phyloP scores from a whole-genome alignment of 2,888 invertebrate genomes.

The Cosmorhoe ocellata region DNA sequence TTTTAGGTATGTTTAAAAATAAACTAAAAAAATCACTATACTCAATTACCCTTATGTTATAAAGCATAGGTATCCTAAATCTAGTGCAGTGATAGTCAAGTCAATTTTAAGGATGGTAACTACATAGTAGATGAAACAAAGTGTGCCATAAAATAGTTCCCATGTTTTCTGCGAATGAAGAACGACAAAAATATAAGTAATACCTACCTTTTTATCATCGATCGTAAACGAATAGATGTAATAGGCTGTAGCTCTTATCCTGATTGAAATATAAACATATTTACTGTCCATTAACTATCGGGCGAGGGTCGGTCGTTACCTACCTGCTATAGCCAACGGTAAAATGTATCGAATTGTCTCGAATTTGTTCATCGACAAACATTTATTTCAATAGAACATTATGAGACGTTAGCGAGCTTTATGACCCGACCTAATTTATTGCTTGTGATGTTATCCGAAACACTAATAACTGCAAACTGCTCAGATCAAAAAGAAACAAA shows the following conservation, averaged over 20 bases:
- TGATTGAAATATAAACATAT: constrained; percentile 20
- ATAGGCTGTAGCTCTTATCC: constrained; percentile 7
- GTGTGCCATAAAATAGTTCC: too few species aligned
- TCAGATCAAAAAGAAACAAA: not conserved
- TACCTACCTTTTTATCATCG: constrained; percentile 5
- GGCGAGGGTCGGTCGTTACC: constrained; percentile 1
- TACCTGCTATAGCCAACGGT: constrained; percentile 2
- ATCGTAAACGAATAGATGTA: constrained; percentile 6
- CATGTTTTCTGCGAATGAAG: not conserved
- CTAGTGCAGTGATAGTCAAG: too few species aligned
- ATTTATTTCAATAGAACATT: constrained; percentile 9
- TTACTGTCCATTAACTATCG: constrained; percentile 13
- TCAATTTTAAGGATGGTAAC: too few species aligned
- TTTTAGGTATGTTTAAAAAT: too few species aligned
- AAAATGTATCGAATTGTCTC: constrained; percentile 9
- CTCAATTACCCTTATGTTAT: too few species aligned
- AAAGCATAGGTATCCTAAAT: too few species aligned
- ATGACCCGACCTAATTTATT: constrained; percentile 13
- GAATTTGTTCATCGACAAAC: constrained; percentile 10
- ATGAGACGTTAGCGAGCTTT: constrained; percentile 12
- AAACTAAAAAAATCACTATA: too few species aligned
- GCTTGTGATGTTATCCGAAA: constrained; percentile 1
- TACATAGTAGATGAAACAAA: too few species aligned
- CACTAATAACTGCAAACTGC: constrained; percentile 3
- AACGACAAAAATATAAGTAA: not conserved